Conservation (phyloP, 2,888 invertebrate species). For the Hesperia comma region DNA sequence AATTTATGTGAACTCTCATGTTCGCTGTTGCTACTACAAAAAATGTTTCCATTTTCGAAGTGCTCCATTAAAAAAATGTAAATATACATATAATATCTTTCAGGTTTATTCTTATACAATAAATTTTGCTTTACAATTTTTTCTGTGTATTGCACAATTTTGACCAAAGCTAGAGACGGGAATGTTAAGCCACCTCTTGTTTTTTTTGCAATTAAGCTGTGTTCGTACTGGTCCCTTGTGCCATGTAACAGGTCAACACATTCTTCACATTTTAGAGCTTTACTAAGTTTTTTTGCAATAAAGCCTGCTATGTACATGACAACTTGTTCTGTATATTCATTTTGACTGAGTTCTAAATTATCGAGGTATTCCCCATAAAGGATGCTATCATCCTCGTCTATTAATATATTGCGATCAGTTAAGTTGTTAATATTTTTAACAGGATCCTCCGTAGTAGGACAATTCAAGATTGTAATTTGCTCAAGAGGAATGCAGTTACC, state of each 20-base stretch:
- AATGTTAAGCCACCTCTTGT: neutral
- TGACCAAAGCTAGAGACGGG: neutral
- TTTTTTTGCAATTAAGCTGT: too few species aligned
- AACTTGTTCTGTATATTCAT: constrained; percentile 1
- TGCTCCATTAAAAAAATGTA: constrained; percentile 6
- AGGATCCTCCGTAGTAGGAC: too few species aligned
- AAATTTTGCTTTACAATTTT: constrained; percentile 1
- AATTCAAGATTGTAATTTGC: too few species aligned
- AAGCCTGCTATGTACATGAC: neutral
- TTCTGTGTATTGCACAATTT: neutral
- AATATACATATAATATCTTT: neutral
- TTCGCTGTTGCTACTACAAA: neutral
- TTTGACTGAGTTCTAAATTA: too few species aligned
- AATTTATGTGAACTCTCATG: constrained; percentile 9
- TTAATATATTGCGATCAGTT: too few species aligned
- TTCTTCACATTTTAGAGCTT: neutral
- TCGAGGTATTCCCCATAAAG: too few species aligned
- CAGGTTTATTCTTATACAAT: neutral
- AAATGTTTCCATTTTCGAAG: neutral
- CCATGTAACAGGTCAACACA: constrained; percentile 1
- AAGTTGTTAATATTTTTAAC: too few species aligned
- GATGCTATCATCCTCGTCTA: too few species aligned
- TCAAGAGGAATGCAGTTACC: too few species aligned
- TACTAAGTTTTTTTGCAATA: neutral
- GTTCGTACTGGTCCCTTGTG: too few species aligned